These are phyloP conservation scores for Carterocephalus palaemon DNA, from an alignment of 2,888 invertebrate genomes.

Conservation along the genomic window DNA sequence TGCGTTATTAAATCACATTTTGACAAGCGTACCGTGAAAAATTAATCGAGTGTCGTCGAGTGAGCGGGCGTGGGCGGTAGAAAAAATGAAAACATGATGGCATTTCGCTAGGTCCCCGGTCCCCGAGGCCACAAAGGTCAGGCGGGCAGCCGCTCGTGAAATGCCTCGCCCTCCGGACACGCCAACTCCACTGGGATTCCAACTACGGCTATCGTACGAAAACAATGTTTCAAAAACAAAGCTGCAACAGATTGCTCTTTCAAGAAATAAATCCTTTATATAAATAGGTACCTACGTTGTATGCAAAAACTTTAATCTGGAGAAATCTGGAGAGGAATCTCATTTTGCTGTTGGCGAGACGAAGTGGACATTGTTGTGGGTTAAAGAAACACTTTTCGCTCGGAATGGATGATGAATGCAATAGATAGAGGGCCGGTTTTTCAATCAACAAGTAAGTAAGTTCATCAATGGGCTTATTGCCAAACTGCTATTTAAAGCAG, in stretches of 20 bases:
- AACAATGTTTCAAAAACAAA: slow-evolving; percentile 31
- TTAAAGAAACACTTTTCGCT: slow-evolving; percentile 3
- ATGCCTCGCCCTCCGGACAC: slow-evolving; percentile 61
- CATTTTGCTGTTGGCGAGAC: background rate
- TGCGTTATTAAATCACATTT: slow-evolving; percentile 75
- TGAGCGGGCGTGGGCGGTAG: slow-evolving; percentile 55
- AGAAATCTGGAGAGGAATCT: background rate
- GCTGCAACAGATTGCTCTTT: slow-evolving; percentile 23
- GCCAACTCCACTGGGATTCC: slow-evolving; percentile 48
- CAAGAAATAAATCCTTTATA: slow-evolving; percentile 11
- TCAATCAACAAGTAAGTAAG: too few relatives aligned
- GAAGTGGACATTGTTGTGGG: slow-evolving; percentile 4
- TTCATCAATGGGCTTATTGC: too few relatives aligned
- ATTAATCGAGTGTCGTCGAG: slow-evolving; percentile 77
- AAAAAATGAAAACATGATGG: slow-evolving; percentile 70
- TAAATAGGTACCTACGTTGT: slow-evolving; percentile 13
- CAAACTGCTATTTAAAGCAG: too few relatives aligned
- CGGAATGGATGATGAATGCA: too few relatives aligned
- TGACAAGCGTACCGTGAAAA: slow-evolving; percentile 79
- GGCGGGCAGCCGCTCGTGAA: slow-evolving; percentile 69
- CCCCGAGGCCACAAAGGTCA: slow-evolving; percentile 72
- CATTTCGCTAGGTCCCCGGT: slow-evolving; percentile 69
- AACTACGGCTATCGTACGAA: slow-evolving; percentile 30
- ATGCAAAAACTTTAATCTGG: slow-evolving; percentile 16
- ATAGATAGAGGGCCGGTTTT: too few relatives aligned